Evolutionary conservation across 1,140 invertebrate species (phyloP), one percentile per base, ranked within the genome.

Genomic region (Zaprionus africanus): DNA sequence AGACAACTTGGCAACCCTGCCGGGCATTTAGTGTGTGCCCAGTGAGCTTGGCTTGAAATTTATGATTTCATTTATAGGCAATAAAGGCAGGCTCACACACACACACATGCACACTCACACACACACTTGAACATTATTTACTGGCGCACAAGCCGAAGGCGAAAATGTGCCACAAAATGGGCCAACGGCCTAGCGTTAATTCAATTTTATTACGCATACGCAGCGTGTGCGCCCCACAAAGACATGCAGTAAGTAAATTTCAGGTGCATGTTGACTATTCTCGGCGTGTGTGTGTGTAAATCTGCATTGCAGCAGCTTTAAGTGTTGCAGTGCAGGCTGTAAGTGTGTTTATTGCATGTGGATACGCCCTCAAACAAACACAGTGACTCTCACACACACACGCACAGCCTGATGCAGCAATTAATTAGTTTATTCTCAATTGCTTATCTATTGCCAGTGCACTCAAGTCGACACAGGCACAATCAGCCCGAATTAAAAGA

Each of bases 201-300:
- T 87, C 73, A 78, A 86, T 88, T 88, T 81, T 84, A 88, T 81
- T 88, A 79, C 78, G 78, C 68, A 87, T 88, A 90, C 84, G 84
- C 78, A 83, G 22, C 67, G 78, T 78, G 67, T 12, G 51, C 17
- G 4, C 6, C 51, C 28, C 53, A 65, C 72, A 80, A 76, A 71
- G 81, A 80, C 67, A 70, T 74, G 62, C 62, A 74, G 56, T 67
- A 70, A 82, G 65, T 66, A 59, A 62, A 67, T 46, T 59, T 54
- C 60, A 51, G 78, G 63, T 64, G 67, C 59, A 22, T 57, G 17
- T 56, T 13, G 26, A n/a, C 46, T 15, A 49, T 36, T 0, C 46
- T n/a, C 49, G 1, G 26, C 5, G 26, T 28, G 17, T 63, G 28
- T 41, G 11, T 19, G 36, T 41, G 72, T 66, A 59, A 71, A 79